Evolutionary conservation across 2,797 vertebrate genomes (phyloP), one percentile per base, ranked within the genome.

Genomic region (Euthynnus affinis): DNA sequence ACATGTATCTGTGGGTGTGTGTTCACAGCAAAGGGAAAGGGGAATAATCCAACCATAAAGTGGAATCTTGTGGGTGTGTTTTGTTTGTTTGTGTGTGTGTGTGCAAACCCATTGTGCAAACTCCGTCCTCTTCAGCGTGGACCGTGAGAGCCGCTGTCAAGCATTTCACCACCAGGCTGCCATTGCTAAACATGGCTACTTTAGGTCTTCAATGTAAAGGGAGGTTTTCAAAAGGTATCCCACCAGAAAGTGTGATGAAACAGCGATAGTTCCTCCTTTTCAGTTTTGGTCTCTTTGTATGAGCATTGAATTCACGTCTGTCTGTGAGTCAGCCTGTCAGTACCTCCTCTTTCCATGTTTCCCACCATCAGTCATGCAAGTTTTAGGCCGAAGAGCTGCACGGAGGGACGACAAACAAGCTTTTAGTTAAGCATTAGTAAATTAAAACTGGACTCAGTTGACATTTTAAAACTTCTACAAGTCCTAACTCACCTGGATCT

Each of bases 331-430:
- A 13, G 14, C 48, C 58, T 0, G 29, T 95, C 86, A 97, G 92
- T 95, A 97, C 81, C 95, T 94, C 83, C 94, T 95, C 65, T 95
- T 96, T 66, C 96, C 95, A 1, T 89, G 87, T 56, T 93, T 90
- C 59, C 95, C 95, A 6, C 92, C 93, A 18, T 97, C 97, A 0
- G 95, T 96, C 81, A 99, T 96, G 95, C 98, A 99, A 84, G 98
- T 99, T 94, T 98, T 98, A 18, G 98, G 98, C 57, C 98, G 96
- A 51, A 99, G 92, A 78, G 98, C 98, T 99, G 93, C 78, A 55
- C 42, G 17, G 0, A 60, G 32, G 53, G 8, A 70, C 48, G 71
- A 80, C 25, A 80, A 64, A 65, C 4, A n/a, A 23, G 10, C 3
- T 18, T 64, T 74, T 10, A 67, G 20, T n/a, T 27, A n/a, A 44